These are phyloP conservation scores for Acholoe squamosa DNA, from an alignment of 2,888 invertebrate genomes.

Conservation along the genomic window DNA sequence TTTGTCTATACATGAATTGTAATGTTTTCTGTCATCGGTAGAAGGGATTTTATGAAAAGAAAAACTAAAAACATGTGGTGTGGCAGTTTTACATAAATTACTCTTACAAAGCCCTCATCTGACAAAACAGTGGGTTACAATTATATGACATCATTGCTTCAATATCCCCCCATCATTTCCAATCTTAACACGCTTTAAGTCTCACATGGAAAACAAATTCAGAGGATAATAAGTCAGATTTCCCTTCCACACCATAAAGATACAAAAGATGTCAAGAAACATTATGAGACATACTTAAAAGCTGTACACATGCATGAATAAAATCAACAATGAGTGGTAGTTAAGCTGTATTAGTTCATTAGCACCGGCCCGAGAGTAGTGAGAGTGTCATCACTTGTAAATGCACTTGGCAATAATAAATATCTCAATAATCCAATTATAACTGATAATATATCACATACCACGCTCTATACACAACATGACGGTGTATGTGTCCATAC, in stretches of 20 bases:
- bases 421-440: conserved; percentile 46
- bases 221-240: neutral
- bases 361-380: conserved; percentile 52
- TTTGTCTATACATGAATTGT: too few species aligned
- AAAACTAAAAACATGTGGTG: too few species aligned
- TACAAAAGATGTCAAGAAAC: too few species aligned
- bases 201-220: too few species aligned
- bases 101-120: too few species aligned
- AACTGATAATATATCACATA: conserved; percentile 58
- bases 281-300: neutral
- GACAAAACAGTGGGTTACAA: too few species aligned
- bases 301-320: neutral
- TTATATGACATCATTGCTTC: too few species aligned
- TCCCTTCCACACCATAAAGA: neutral
- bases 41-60: too few species aligned
- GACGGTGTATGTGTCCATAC: conserved; percentile 5
- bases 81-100: too few species aligned
- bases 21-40: too few species aligned
- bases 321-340: neutral
- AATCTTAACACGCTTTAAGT: too few species aligned
- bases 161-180: too few species aligned
- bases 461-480: conserved; percentile 15
- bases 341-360: conserved; percentile 20
- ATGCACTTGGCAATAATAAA: conserved; percentile 63
- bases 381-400: conserved; percentile 55